Evolutionary conservation across 2,888 invertebrate genomes (phyloP).

Genomic region (Rutpela maculata): DNA sequence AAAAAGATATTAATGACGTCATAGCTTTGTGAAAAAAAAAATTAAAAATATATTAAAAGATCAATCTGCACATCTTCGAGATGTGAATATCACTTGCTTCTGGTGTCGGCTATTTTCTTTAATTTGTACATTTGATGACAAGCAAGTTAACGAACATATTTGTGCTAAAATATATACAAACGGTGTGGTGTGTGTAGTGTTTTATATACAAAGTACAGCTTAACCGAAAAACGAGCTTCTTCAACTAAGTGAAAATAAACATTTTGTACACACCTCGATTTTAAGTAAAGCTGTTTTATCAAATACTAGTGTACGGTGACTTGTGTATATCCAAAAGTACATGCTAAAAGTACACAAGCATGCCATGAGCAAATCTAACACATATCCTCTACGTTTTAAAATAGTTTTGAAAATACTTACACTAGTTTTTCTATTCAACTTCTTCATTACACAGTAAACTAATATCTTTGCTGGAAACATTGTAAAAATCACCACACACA

Average conservation of each 20-base stretch:
- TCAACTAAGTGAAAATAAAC: neutral
- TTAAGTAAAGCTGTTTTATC: conserved; percentile 31
- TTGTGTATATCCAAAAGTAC: conserved; percentile 16
- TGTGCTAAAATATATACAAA: neutral
- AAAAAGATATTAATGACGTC: no score
- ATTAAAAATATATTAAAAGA: no score
- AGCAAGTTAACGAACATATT: neutral
- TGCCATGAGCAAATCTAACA: conserved; percentile 31
- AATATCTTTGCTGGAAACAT: conserved; percentile 43
- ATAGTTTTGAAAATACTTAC: conserved; percentile 36
- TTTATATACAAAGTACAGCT: neutral
- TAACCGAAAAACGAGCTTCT: neutral
- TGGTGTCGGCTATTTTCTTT: no score
- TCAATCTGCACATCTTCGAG: no score
- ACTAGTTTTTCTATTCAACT: conserved; percentile 5
- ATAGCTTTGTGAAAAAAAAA: no score
- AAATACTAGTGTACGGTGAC: conserved; percentile 43
- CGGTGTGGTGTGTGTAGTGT: neutral
- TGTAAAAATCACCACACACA: conserved; percentile 10
- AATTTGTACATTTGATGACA: no score
- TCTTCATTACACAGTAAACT: conserved; percentile 51
- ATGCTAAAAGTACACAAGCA: conserved; percentile 20
- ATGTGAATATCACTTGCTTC: no score
- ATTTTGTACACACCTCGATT: neutral
- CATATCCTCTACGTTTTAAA: conserved; percentile 30